Evolutionary conservation across 2,888 invertebrate species (phyloP).

Genomic region (Drosophila limbata): DNA sequence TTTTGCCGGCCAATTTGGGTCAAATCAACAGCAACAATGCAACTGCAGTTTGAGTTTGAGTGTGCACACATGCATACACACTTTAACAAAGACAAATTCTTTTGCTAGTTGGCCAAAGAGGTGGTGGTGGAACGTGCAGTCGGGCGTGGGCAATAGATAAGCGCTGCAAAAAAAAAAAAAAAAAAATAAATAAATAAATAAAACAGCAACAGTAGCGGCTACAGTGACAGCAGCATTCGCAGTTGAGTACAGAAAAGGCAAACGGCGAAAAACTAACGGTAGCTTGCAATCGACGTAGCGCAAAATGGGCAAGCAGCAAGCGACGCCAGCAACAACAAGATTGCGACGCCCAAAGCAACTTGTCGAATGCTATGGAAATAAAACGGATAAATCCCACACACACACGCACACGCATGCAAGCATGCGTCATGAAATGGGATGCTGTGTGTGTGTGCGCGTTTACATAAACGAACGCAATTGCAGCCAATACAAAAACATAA

Average conservation of each 20-base stretch:
- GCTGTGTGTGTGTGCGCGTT: background rate
- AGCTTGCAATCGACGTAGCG: slow-evolving; percentile 16
- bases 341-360: slow-evolving; percentile 51
- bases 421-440: slow-evolving; percentile 29
- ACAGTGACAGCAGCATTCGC: slow-evolving; percentile 4
- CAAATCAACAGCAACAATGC: slow-evolving; percentile 50
- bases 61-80: slow-evolving; percentile 2
- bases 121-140: background rate
- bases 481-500: slow-evolving; percentile 18
- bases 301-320: slow-evolving; percentile 14
- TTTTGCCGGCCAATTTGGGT: slow-evolving; percentile 63
- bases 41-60: slow-evolving; percentile 33
- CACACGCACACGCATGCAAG: slow-evolving; percentile 5
- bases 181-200: too few species aligned
- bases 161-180: slow-evolving; percentile 34
- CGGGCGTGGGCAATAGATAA: slow-evolving; percentile 51
- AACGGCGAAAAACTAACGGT: slow-evolving; percentile 37
- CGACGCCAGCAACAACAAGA: slow-evolving; percentile 11
- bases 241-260: slow-evolving; percentile 1
- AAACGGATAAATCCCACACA: slow-evolving; percentile 30
- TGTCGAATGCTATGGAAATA: slow-evolving; percentile 67
- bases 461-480: slow-evolving; percentile 16
- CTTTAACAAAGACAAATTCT: slow-evolving; percentile 19
- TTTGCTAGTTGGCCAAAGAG: slow-evolving; percentile 1
- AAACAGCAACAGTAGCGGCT: background rate